Evolutionary conservation across 2,797 vertebrate species (phyloP).

Genomic region (Tauraco hartlaubi): DNA sequence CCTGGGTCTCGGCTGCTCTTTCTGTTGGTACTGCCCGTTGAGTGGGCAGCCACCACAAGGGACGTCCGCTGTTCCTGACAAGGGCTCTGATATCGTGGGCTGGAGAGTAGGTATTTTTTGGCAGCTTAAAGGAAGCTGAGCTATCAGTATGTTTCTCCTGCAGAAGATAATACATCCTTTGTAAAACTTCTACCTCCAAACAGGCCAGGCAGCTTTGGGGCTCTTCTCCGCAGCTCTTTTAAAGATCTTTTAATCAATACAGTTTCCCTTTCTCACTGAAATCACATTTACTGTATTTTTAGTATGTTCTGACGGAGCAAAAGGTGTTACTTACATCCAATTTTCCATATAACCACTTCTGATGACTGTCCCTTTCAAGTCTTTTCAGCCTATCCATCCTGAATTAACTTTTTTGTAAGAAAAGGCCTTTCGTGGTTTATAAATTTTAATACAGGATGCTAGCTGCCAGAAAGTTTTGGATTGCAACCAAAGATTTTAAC

Average conservation of each 20-base stretch:
- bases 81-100: background rate
- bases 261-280: slow-evolving; percentile 70
- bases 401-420: slow-evolving; percentile 83
- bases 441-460: slow-evolving; percentile 84
- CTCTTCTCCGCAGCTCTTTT: slow-evolving; percentile 38
- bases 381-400: slow-evolving; percentile 72
- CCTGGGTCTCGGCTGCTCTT: background rate
- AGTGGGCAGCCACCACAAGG: background rate
- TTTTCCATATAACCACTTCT: slow-evolving; percentile 82
- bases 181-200: background rate
- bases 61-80: background rate
- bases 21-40: background rate
- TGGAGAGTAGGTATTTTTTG: background rate
- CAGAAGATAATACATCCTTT: background rate
- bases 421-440: slow-evolving; percentile 83
- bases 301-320: slow-evolving; percentile 64
- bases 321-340: slow-evolving; percentile 76
- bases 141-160: background rate
- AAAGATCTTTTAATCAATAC: slow-evolving; percentile 57
- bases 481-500: slow-evolving; percentile 74
- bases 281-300: slow-evolving; percentile 77
- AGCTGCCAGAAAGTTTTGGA: slow-evolving; percentile 83
- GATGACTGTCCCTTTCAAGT: slow-evolving; percentile 80
- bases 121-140: background rate
- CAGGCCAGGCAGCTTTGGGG: background rate